Evolutionary conservation across 2,888 invertebrate species (phyloP), one percentile per base, ranked within the genome.

Genomic region (Caenorhabditis sp.): DNA sequence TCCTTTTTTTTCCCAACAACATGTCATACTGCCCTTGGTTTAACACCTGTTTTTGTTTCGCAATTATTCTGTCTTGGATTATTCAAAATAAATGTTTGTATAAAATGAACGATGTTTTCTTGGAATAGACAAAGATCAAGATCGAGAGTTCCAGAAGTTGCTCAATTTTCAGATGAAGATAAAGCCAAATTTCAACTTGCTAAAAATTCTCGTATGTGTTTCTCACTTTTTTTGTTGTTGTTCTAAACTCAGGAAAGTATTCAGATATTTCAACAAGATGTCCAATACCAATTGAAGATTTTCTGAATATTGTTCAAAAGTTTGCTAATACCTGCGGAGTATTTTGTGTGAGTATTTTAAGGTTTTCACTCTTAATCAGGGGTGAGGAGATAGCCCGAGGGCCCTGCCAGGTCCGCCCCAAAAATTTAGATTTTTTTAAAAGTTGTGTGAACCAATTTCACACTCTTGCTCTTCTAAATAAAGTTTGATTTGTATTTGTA

Each of bases 81-180:
- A 8, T 53, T 14, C n/a, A 14, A 24, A 53, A 24, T 53, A 53
- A 53, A 24, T 24, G 53, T 24, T 24, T 21, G 8, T 19, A 21
- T 17, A 24, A 17, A 8, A 24, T n/a, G n/a, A n/a, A n/a, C n/a
- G 21, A 53, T 53, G 53, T 53, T 53, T 21, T 2, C 1, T 19
- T 53, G 53, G 53, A 53, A 4, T 10, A 53, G 53, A 10, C 53
- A 43, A 43, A 43, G 53, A 53, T 53, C 53, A 24, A 53, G 53
- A 21, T 53, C 53, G 21, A 21, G 53, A 12, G n/a, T 17, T 24
- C 23, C 1, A 21, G 14, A 53, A 21, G 21, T 53, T 53, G n/a
- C 21, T 53, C 6, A 53, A 8, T 53, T 19, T 24, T 21, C 21
- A 24, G 57, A 57, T 27, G 57, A 26, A 6, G 57, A 57, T 26